A percentile compares a stretch with the other conserved stretches of the same genome.
phyloP scores from a whole-genome alignment of 2,797 vertebrate species.

The Pantherophis alleghaniensis region DNA sequence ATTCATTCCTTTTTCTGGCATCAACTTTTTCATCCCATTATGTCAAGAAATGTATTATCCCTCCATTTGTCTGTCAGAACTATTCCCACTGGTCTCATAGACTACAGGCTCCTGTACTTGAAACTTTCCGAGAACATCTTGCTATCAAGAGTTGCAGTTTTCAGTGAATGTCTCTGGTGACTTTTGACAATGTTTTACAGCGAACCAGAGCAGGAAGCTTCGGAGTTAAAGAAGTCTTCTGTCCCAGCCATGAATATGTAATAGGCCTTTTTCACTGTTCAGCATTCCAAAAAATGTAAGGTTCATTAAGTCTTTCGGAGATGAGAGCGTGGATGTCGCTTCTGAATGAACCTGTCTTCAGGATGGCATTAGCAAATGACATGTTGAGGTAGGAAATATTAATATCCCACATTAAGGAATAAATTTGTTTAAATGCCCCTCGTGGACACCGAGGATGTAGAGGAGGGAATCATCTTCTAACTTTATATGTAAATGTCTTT shows the following conservation, averaged over 20 bases:
- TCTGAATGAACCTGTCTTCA: conserved; percentile 79
- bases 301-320: conserved; percentile 83
- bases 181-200: conserved; percentile 81
- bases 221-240: conserved; percentile 82
- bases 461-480: conserved; percentile 75
- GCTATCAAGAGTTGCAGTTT: conserved; percentile 82
- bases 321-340: conserved; percentile 73
- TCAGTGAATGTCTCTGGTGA: conserved; percentile 76
- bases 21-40: conserved; percentile 81
- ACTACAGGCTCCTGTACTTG: conserved; percentile 73
- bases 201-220: conserved; percentile 77
- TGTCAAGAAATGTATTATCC: conserved; percentile 80
- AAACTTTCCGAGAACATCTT: conserved; percentile 76
- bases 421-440: conserved; percentile 79
- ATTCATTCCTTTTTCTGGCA: conserved; percentile 77
- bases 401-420: conserved; percentile 78
- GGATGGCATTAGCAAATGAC: conserved; percentile 76
- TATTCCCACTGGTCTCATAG: conserved; percentile 74
- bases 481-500: conserved; percentile 78
- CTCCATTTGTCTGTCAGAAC: conserved; percentile 82
- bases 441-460: conserved; percentile 69
- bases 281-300: conserved; percentile 81
- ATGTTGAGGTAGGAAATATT: conserved; percentile 76
- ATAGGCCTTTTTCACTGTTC: conserved; percentile 76
- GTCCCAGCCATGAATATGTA: conserved; percentile 81